Base-by-base conservation (phyloP, 2,797 vertebrate genomes). In the Staurois parvus region DNA sequence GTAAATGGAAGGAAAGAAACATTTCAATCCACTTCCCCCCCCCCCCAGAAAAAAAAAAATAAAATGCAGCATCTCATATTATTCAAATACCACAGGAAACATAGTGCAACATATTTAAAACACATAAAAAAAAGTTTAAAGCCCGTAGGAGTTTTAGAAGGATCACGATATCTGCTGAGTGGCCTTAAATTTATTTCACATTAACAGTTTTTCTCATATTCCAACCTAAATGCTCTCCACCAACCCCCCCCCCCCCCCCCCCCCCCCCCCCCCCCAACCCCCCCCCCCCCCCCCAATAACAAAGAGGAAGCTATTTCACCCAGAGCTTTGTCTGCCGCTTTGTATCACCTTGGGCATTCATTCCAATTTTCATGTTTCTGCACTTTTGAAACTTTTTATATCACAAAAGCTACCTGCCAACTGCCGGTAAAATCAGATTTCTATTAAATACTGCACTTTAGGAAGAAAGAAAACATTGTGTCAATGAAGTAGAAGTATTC, bases 391-490 rank as follows among this genome's bases (percentile, higher is more conserved):
- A 83, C 67, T 90, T 89, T 69, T 56, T 88, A 88, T 88, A 87
- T 90, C 86, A 87, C 89, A 91, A 92, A 90, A 91, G 82, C 85
- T 90, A 92, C 90, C 92, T 93, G 90, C 92, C 93, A 93, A 93
- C 87, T 92, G 89, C 90, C 90, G 87, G 74, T 88, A 88, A 90
- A 91, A 91, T 45, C 84, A 89, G 91, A 93, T 93, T 94, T 93
- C 91, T 92, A 91, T 94, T 93, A 91, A 95, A 93, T 90, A 89
- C 87, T 91, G 86, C 90, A 92, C 89, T 93, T 94, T 87, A 87
- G 87, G 93, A 94, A 92, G 92, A 93, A 93, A 94, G 91, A 93
- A 94, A 95, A 92, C 91, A 91, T 90, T 89, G 90, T 88, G 91
- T 93, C 94, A 95, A 93, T 89, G 92, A 94, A 93, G 90, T 91